Percentiles rank a stretch among this genome's conserved stretches.
Evolutionary conservation across 2,113 vertebrate species (phyloP).

Genomic region (Blennius ocellaris): DNA sequence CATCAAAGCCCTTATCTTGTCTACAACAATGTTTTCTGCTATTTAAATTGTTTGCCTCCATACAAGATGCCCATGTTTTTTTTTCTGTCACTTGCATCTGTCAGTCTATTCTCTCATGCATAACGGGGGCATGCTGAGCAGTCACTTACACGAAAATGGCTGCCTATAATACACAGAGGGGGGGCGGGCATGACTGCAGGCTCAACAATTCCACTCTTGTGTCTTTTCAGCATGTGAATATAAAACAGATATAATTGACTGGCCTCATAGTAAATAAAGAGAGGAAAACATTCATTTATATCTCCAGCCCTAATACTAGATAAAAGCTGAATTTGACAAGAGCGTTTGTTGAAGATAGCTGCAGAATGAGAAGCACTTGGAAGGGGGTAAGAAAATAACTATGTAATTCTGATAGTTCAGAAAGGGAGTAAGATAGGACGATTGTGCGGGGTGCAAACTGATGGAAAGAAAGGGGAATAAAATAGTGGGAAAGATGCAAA

Average conservation of each 20-base stretch:
- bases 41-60: slow-evolving; percentile 17
- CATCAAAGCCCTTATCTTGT: no score
- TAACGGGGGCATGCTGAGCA: slow-evolving; percentile 50
- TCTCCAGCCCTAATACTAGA: slow-evolving; percentile 39
- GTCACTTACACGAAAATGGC: slow-evolving; percentile 54
- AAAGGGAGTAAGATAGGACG: slow-evolving; percentile 30
- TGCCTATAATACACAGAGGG: slow-evolving; percentile 43
- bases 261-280: slow-evolving; percentile 37
- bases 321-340: slow-evolving; percentile 49
- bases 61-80: slow-evolving; percentile 10
- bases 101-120: slow-evolving; percentile 25
- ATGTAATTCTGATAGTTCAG: slow-evolving; percentile 49
- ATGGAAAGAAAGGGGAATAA: slow-evolving; percentile 11
- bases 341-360: slow-evolving; percentile 45
- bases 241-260: slow-evolving; percentile 53
- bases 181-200: slow-evolving; percentile 39
- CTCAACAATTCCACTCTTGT: slow-evolving; percentile 50
- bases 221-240: slow-evolving; percentile 59
- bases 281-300: slow-evolving; percentile 35
- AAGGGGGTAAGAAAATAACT: slow-evolving; percentile 25
- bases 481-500: slow-evolving; percentile 67
- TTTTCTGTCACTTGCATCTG: slow-evolving; percentile 34
- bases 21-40: not conserved
- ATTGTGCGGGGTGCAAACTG: slow-evolving; percentile 25
- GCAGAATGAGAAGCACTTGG: slow-evolving; percentile 32